Percentiles rank a stretch among this genome's conserved stretches.
Evolutionary conservation across 2,113 vertebrate genomes (phyloP).

Genomic region (Crotalus tigris): DNA sequence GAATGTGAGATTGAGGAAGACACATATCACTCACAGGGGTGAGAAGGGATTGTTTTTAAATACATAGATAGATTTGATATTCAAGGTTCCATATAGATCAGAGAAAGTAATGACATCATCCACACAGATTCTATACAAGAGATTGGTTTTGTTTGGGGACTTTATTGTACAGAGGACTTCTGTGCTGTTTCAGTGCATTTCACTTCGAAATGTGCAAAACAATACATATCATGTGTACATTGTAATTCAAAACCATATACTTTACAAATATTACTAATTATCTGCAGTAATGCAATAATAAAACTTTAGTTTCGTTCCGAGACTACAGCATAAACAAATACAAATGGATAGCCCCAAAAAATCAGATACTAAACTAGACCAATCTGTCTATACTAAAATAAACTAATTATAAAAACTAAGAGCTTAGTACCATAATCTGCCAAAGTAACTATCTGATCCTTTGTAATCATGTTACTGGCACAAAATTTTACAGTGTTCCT

Average conservation of each 20-base stretch:
- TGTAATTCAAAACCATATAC: neutral
- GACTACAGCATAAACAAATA: neutral
- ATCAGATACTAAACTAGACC: neutral
- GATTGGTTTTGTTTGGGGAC: neutral
- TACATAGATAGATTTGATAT: neutral
- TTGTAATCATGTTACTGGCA: neutral
- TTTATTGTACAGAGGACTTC: neutral
- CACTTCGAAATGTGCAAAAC: neutral
- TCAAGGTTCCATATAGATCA: neutral
- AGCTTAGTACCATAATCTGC: neutral
- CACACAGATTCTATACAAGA: neutral
- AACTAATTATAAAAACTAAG: neutral
- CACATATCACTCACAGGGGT: neutral
- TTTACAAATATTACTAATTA: neutral
- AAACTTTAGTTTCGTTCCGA: neutral
- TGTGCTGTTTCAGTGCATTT: neutral
- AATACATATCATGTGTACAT: neutral
- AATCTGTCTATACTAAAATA: neutral
- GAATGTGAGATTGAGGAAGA: neutral
- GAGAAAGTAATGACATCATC: accelerated
- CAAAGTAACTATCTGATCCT: neutral
- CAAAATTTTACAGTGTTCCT: neutral
- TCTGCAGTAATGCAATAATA: neutral
- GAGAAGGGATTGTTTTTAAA: too few relatives aligned
- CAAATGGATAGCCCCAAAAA: neutral